A percentile compares a stretch with the other conserved stretches of the same genome.
Evolutionary conservation across 2,888 invertebrate species (phyloP).

Genomic region (Allolobophora icterica): DNA sequence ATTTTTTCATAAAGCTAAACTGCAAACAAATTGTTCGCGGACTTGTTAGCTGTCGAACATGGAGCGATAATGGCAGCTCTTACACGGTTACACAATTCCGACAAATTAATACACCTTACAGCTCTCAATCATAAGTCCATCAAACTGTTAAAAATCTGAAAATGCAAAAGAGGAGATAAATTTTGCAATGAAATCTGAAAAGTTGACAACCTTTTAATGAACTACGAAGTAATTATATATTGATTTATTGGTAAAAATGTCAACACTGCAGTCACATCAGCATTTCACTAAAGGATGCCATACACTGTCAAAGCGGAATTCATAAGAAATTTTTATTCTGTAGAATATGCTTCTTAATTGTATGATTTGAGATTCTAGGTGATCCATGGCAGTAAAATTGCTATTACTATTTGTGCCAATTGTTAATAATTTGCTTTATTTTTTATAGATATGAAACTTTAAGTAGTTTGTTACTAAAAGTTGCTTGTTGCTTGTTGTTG

Average conservation of each 20-base stretch:
- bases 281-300: not conserved
- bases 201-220: not conserved
- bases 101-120: not conserved
- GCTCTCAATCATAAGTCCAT: not conserved
- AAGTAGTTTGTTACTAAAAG: no score
- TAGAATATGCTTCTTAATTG: not conserved
- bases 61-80: not conserved
- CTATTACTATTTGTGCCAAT: not conserved
- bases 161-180: not conserved
- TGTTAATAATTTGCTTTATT: not conserved
- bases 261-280: not conserved
- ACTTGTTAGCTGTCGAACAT: constrained; percentile 9
- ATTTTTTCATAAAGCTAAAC: not conserved
- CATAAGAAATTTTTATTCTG: no score
- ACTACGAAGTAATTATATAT: not conserved
- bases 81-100: not conserved
- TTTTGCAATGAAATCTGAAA: not conserved
- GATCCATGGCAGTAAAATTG: not conserved
- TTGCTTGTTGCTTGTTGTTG: no score
- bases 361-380: not conserved
- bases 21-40: not conserved
- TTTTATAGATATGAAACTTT: no score
- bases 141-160: not conserved
- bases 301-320: not conserved
- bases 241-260: not conserved